Conservation (phyloP, 2,888 invertebrate genomes). For the Caradrina kadenii region DNA sequence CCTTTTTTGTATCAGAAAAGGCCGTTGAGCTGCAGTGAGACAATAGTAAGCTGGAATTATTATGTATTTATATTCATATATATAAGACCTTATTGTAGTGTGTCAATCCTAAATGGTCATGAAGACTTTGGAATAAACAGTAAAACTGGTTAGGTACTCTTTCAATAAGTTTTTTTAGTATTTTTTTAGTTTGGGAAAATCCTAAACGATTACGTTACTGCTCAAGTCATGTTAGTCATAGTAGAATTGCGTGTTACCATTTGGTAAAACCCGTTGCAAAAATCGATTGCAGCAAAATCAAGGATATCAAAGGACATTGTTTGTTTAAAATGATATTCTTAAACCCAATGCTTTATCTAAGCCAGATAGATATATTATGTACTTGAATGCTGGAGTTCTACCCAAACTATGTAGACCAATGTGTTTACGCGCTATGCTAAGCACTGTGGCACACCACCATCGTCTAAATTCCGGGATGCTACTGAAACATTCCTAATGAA, state of each 20-base stretch:
- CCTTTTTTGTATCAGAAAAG: too few relatives aligned
- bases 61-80: too few relatives aligned
- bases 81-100: neutral
- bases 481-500: too few relatives aligned
- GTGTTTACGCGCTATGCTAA: too few relatives aligned
- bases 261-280: conserved; percentile 42
- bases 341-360: neutral
- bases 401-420: neutral
- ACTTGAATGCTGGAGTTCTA: too few relatives aligned
- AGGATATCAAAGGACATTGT: neutral
- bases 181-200: conserved; percentile 40
- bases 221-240: conserved; percentile 1
- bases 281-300: conserved; percentile 25
- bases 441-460: too few relatives aligned
- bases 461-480: too few relatives aligned
- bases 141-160: neutral
- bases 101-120: neutral
- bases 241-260: conserved; percentile 9
- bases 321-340: conserved; percentile 11
- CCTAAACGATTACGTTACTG: neutral
- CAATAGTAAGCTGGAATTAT: too few relatives aligned
- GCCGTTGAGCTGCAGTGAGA: too few relatives aligned
- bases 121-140: neutral
- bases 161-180: neutral
- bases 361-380: too few relatives aligned